Evolutionary conservation across 2,113 vertebrate species (phyloP), one percentile per base, ranked within the genome.

Genomic region (Rhagologus leucostigma): DNA sequence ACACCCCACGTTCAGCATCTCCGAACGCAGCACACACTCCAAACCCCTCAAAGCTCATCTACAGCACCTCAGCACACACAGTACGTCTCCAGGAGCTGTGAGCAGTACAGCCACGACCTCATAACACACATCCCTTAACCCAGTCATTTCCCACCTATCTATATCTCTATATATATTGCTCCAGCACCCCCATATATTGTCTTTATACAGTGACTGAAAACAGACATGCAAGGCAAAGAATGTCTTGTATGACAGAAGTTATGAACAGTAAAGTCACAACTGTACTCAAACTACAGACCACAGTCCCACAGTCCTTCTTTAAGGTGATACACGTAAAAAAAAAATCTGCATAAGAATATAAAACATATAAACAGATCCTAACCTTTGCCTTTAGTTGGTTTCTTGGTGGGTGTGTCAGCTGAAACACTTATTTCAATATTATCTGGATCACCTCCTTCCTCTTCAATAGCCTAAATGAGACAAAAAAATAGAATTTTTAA

Each of bases 391-490:
- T 99, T 99, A 71, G 98, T 83, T 92, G 98, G 96, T 97, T 99
- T 99, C 97, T 99, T 99, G 85, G 98, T 97, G 89, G 98, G 95
- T 46, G 98, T 95, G 85, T 99, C 99, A 85, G 97, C 88, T 11
- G 98, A 97, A 95, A 98, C 91, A 74, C 96, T 97, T 94, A 99
- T 98, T 96, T 99, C 98, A 97, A 99, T 98, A 96, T 99, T 98
- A 90, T 99, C 99, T 88, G 99, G 98, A 98, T 99, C 99, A 6
- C 98, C 99, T 95, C 99, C 99, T 98, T 99, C 99, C 95, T 99
- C 99, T 97, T 99, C 99, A 97, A 99, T 97, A 86, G 99, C 99
- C 99, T 99, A 96, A 84, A 97, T 84, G 68, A 97, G 93, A 96
- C 74, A 94, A 89, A 95, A 95, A 74, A 93, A 63, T 26, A 90